Conservation (phyloP, 2,797 vertebrate species). For the Dicrostonyx torquatus region DNA sequence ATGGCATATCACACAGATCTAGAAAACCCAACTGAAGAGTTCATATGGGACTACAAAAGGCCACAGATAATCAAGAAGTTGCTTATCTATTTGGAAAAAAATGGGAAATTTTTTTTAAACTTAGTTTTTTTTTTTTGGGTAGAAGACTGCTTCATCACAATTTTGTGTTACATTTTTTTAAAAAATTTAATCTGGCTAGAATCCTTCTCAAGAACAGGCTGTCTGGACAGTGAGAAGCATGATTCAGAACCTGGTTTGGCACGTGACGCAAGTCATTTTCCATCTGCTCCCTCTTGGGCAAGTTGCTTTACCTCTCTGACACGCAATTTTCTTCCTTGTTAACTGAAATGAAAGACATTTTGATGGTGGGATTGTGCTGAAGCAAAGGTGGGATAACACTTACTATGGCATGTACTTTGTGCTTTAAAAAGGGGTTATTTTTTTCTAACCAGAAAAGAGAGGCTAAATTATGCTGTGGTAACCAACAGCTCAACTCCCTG, state of each 20-base stretch:
- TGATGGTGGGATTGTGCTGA: neutral
- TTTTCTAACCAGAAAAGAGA: neutral
- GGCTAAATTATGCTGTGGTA: neutral
- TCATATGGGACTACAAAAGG: neutral
- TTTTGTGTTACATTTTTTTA: constrained; percentile 40
- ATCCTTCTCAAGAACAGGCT: neutral
- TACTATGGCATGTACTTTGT: neutral
- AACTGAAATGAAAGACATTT: neutral
- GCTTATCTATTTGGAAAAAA: neutral
- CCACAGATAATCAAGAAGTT: neutral
- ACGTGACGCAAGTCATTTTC: neutral
- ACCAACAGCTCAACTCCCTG: neutral
- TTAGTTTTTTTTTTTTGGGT: neutral
- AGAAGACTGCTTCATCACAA: neutral
- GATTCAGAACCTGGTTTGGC: neutral
- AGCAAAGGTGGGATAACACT: neutral
- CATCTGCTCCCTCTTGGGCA: neutral
- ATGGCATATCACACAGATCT: neutral
- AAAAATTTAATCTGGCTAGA: neutral
- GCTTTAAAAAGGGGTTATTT: neutral
- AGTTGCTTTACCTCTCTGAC: neutral
- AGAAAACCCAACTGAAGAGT: neutral
- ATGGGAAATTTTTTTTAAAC: neutral
- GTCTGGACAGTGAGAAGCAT: neutral
- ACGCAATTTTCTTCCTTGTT: neutral